Conservation (phyloP, 2,113 vertebrate species). For the Scomber colias region DNA sequence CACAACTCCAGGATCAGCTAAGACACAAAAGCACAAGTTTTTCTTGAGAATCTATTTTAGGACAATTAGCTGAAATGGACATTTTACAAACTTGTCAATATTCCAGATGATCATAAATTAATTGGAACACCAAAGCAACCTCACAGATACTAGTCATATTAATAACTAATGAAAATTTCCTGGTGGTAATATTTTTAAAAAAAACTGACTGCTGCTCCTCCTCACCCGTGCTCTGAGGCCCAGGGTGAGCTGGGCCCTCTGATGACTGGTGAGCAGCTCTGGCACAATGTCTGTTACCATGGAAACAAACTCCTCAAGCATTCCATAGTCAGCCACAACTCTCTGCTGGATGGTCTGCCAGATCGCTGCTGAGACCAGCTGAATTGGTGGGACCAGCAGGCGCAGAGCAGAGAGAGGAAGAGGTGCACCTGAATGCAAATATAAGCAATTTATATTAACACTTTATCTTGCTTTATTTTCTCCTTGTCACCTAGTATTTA, state of each 20-base stretch:
- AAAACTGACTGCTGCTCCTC: neutral
- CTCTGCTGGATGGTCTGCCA: conserved; percentile 80
- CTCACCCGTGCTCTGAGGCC: conserved; percentile 85
- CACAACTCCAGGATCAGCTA: conserved; percentile 74
- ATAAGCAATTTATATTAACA: neutral
- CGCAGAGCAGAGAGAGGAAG: conserved; percentile 59
- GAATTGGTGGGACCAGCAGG: conserved; percentile 70
- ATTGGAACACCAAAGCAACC: no score
- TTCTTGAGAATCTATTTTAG: neutral
- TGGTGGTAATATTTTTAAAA: no score
- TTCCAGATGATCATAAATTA: no score
- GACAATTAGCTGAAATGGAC: no score
- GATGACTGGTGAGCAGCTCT: conserved; percentile 74
- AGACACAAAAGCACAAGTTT: conserved; percentile 2
- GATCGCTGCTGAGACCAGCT: conserved; percentile 73
- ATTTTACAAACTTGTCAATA: no score
- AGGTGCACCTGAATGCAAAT: conserved; percentile 17
- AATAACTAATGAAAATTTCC: no score
- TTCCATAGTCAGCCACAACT: conserved; percentile 75
- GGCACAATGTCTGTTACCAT: conserved; percentile 77
- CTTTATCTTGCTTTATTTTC: neutral
- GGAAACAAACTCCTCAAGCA: conserved; percentile 81
- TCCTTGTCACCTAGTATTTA: no score
- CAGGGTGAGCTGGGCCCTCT: conserved; percentile 80
- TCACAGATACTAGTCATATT: no score